Percentiles rank a stretch among this genome's conserved stretches.
These are phyloP conservation scores for Sorex araneus DNA, from an alignment of 2,113 vertebrate species.

Conservation along the genomic window DNA sequence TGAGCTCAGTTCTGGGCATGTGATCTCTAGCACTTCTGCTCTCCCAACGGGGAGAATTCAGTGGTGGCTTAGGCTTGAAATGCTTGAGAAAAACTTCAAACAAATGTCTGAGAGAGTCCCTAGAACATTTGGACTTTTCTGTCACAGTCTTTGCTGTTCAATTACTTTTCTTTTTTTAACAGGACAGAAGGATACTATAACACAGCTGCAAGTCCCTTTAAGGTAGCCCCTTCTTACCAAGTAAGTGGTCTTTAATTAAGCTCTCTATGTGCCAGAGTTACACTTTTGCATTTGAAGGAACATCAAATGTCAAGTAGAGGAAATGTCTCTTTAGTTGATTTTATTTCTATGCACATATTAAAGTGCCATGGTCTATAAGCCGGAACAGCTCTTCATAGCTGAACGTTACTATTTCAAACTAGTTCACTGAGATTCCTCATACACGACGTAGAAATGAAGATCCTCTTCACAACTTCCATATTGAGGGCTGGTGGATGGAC, in stretches of 20 bases:
- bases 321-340: constrained; percentile 54
- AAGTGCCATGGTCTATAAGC: background rate
- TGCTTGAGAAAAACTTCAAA: constrained; percentile 72
- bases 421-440: constrained; percentile 9
- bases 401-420: constrained; percentile 47
- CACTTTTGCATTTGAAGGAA: constrained; percentile 39
- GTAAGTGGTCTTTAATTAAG: constrained; percentile 25
- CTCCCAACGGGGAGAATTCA: constrained; percentile 51
- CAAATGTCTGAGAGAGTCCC: constrained; percentile 25
- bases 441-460: background rate
- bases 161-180: constrained; percentile 71
- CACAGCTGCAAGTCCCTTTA: constrained; percentile 11
- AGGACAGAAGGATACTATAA: constrained; percentile 1
- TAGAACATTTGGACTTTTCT: constrained; percentile 67
- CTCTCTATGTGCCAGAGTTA: constrained; percentile 49
- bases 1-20: constrained; percentile 43
- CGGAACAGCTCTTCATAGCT: background rate
- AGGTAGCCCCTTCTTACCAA: background rate
- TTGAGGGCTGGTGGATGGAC: background rate
- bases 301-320: background rate
- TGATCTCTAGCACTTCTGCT: background rate
- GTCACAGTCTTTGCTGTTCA: constrained; percentile 63
- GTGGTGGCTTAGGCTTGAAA: background rate
- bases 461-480: background rate
- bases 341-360: constrained; percentile 51